Conservation (phyloP, 2,113 vertebrate genomes). For the Dicerorhinus sumatrensis region DNA sequence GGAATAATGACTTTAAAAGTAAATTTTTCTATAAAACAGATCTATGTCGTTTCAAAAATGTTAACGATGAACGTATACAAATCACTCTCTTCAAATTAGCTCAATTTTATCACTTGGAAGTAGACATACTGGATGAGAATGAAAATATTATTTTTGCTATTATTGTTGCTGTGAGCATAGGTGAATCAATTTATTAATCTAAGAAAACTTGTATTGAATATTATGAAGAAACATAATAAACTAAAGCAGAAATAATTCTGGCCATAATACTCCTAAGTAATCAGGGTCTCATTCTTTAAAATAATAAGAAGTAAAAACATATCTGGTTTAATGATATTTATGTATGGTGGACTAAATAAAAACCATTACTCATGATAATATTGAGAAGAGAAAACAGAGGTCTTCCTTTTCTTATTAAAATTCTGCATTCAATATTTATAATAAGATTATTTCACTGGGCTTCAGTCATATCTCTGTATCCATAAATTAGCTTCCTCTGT, state of each 20-base stretch:
- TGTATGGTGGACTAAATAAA: not conserved
- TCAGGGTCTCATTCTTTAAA: not conserved
- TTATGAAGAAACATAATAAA: not conserved
- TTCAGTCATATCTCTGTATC: not conserved
- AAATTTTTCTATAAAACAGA: not conserved
- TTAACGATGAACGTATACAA: not conserved
- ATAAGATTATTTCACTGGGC: not conserved
- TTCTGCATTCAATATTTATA: not conserved
- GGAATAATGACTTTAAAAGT: not conserved
- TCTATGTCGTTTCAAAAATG: not conserved
- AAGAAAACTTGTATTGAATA: not conserved
- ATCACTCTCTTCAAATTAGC: not conserved
- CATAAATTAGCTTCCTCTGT: not conserved
- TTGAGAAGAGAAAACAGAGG: not conserved
- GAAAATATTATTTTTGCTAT: not conserved
- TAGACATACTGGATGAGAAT: not conserved
- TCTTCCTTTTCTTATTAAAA: not conserved
- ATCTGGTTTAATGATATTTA: not conserved
- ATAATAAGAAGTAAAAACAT: not conserved
- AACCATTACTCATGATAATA: not conserved
- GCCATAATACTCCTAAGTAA: fast-evolving
- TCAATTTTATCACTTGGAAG: not conserved
- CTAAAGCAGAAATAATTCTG: not conserved
- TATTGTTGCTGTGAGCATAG: not conserved
- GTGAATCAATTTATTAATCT: not conserved